Conservation (phyloP, 2,113 vertebrate species). For the Phaetusa simplex region DNA sequence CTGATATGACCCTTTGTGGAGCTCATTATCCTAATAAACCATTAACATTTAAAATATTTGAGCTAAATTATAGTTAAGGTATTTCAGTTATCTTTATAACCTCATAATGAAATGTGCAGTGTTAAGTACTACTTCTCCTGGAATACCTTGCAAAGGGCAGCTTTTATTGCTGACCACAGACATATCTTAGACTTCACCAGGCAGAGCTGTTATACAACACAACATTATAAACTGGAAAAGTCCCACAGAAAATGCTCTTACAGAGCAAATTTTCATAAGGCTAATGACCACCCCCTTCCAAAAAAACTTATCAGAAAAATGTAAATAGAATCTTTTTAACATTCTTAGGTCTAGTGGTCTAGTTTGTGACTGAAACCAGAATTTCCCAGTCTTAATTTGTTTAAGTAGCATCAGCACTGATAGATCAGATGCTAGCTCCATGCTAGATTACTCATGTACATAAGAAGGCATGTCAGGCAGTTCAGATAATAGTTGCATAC, state of each 20-base stretch:
- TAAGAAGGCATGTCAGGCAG: not conserved
- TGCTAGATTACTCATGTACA: not conserved
- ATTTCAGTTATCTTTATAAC: not conserved
- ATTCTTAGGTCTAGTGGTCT: not conserved
- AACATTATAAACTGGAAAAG: not conserved
- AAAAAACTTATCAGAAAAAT: not conserved
- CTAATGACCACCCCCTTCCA: not conserved
- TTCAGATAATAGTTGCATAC: not conserved
- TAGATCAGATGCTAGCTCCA: not conserved
- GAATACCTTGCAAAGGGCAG: not conserved
- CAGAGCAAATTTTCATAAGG: not conserved
- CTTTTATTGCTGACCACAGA: not conserved
- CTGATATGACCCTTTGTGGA: not conserved
- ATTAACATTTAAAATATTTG: conserved; percentile 28
- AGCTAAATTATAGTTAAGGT: not conserved
- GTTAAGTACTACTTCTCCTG: not conserved
- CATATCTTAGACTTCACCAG: not conserved
- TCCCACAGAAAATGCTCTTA: not conserved
- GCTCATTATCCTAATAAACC: not conserved
- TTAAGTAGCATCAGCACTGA: not conserved
- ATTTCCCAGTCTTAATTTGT: not conserved
- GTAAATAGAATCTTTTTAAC: not conserved
- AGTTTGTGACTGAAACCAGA: not conserved
- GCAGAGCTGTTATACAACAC: not conserved
- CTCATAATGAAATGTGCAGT: not conserved